Conservation (phyloP, 1,140 invertebrate species). For the Eufriesea mexicana region DNA sequence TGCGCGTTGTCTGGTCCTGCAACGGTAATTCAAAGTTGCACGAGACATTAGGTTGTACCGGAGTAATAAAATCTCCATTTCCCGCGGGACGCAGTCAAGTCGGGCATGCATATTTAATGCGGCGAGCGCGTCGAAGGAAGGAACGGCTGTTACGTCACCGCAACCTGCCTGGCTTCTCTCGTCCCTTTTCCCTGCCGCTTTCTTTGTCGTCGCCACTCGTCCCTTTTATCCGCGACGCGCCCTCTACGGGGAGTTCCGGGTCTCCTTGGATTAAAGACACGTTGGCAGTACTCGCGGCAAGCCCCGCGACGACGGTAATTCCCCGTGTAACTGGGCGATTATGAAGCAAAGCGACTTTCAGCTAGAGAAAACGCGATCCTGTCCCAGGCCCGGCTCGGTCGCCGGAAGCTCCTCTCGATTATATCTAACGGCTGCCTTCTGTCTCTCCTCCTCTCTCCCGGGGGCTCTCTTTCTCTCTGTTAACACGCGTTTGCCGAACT, state of each 20-base stretch:
- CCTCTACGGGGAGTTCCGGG: conserved; percentile 9
- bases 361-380: conserved; percentile 37
- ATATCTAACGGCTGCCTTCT: conserved; percentile 24
- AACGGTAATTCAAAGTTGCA: conserved; percentile 68
- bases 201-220: neutral
- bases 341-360: conserved; percentile 67
- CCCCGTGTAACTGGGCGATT: conserved; percentile 67
- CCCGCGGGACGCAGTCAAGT: conserved; percentile 68
- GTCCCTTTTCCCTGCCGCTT: neutral
- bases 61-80: conserved; percentile 72
- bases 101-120: conserved; percentile 69
- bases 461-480: neutral
- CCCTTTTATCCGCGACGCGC: neutral
- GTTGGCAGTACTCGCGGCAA: conserved; percentile 58
- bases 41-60: conserved; percentile 68
- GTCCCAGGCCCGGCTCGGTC: too few relatives aligned
- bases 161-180: conserved; percentile 10
- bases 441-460: neutral
- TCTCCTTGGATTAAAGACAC: conserved; percentile 64
- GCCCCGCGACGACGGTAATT: conserved; percentile 64
- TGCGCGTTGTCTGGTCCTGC: conserved; percentile 32
- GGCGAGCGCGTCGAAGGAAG: conserved; percentile 64
- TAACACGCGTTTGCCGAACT: conserved; percentile 54
- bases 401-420: conserved; percentile 34
- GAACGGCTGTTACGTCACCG: conserved; percentile 40